phyloP scores from a whole-genome alignment of 2,797 vertebrate species.

The Bradypodion ventrale region DNA sequence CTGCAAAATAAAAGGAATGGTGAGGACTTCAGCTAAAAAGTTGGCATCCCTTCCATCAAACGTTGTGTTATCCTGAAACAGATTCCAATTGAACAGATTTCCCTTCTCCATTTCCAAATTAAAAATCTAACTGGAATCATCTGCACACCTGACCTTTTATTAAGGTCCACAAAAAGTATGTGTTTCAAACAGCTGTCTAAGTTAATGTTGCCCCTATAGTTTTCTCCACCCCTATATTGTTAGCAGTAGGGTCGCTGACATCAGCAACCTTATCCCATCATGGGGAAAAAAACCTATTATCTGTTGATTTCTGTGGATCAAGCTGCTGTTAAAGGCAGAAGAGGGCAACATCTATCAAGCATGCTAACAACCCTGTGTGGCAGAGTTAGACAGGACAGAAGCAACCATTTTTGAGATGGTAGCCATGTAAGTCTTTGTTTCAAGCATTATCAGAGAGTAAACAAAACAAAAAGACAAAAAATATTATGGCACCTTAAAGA shows the following conservation, averaged over 20 bases:
- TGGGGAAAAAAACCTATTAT: too few species aligned
- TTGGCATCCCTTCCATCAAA: background rate
- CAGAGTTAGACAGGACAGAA: background rate
- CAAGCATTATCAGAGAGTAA: too few species aligned
- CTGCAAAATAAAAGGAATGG: background rate
- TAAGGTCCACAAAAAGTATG: background rate
- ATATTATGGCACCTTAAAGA: too few species aligned
- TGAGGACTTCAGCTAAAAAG: background rate
- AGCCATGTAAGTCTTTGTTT: too few species aligned
- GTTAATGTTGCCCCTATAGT: background rate
- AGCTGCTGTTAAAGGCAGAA: background rate
- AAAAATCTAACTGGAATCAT: background rate
- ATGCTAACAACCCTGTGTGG: background rate
- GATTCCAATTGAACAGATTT: background rate
- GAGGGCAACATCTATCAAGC: background rate
- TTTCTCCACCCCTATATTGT: background rate
- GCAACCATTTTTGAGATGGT: too few species aligned
- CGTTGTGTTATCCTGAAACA: background rate
- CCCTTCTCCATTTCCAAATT: background rate
- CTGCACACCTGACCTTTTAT: background rate
- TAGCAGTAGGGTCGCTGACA: background rate
- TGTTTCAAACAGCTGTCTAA: background rate
- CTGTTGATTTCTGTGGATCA: background rate
- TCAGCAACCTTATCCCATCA: background rate
- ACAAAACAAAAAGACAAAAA: too few species aligned